Percentiles rank a stretch among this genome's conserved stretches.
These are phyloP conservation scores for Trachurus trachurus DNA, from an alignment of 2,797 vertebrate species.

Conservation along the genomic window DNA sequence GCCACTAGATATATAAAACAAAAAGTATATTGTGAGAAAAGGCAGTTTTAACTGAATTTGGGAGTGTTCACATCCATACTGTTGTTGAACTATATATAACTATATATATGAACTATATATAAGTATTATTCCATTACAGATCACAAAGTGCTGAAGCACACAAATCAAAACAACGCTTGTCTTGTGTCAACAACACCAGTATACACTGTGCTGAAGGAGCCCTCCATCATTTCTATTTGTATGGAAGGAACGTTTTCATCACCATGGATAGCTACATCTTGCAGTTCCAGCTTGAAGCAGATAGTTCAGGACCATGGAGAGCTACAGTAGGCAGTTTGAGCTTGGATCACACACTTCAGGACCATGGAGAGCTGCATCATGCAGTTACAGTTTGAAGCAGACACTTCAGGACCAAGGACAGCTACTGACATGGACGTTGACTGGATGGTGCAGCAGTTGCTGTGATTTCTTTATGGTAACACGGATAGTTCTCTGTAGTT, in stretches of 20 bases:
- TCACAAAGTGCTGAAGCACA: neutral
- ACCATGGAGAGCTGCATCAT: too few relatives aligned
- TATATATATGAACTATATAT: too few relatives aligned
- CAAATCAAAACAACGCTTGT: neutral
- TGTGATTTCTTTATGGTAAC: neutral
- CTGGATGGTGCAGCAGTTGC: neutral
- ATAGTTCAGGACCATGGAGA: too few relatives aligned
- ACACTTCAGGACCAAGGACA: conserved; percentile 18
- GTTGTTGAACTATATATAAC: neutral
- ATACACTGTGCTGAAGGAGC: too few relatives aligned
- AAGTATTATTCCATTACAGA: neutral
- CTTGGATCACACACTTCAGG: too few relatives aligned
- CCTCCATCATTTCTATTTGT: too few relatives aligned
- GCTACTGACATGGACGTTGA: neutral
- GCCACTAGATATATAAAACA: neutral
- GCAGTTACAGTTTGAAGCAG: neutral
- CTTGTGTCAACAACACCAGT: too few relatives aligned
- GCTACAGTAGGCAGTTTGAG: too few relatives aligned
- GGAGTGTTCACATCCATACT: neutral
- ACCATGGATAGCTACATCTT: neutral
- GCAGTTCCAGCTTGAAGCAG: too few relatives aligned
- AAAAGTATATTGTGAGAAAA: neutral
- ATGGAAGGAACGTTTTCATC: neutral
- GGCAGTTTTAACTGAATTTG: neutral
- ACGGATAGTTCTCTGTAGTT: neutral